Base-by-base conservation (phyloP, 2,797 vertebrate species). In the Pelochelys cantorii region DNA sequence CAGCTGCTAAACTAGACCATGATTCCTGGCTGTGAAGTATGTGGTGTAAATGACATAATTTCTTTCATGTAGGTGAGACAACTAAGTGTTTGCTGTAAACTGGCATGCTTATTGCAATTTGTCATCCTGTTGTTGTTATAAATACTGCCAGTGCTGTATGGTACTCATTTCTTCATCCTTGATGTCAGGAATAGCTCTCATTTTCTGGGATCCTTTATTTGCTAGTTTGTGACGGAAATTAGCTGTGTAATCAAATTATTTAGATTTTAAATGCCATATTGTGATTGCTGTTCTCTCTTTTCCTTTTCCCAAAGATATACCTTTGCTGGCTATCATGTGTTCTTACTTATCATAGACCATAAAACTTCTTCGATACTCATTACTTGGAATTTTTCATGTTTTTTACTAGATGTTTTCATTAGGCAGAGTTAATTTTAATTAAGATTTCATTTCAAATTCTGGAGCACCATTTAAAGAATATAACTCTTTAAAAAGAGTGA, bases 391-490 rank as follows among this genome's bases (percentile, higher is more conserved):
- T 90, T 88, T 86, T 95, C 8, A 54, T 87, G 34, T 14, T 90
- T 60, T 18, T 91, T 93, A 78, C 31, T 93, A 93, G 92, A 91
- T 87, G 74, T 95, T 89, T 96, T 53, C 4, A 83, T 91, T 92
- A 93, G 88, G 14, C 56, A 89, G 23, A 90, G 14, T 62, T 86
- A 18, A 31, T 89, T 93, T 93, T 86, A 90, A 95, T 90, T 56
- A 74, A 93, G 90, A 20, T 88, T 85, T 84, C 55, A 81, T 81
- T 25, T 89, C 56, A 2, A 79, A 27, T 93, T 97, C 83, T 57
- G 75, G 92, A 42, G 62, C 57, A 85, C 48, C 60, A 81, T 59
- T 79, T 91, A 84, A 89, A 92, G 68, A 94, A 95, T 65, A 13
- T 79, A 85, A 83, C 54, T 78, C 68, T 92, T 87, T 31, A 84